Evolutionary conservation across 2,888 invertebrate genomes (phyloP).

Genomic region (Polydrusus tereticollis): DNA sequence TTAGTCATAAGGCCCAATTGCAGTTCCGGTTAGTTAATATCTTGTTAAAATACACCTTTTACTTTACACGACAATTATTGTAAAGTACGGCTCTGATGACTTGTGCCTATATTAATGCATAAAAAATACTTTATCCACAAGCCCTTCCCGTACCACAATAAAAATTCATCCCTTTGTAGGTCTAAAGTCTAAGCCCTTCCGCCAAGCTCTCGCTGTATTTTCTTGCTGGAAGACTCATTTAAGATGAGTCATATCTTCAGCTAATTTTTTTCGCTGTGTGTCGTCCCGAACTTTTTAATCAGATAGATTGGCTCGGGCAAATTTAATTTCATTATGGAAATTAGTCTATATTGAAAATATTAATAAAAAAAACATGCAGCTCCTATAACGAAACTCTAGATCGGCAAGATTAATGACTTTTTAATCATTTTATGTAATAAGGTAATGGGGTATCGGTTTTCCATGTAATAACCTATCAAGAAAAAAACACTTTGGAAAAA

Average conservation of each 20-base stretch:
- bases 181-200: slow-evolving; percentile 19
- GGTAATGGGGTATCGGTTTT: slow-evolving; percentile 44
- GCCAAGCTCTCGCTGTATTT: slow-evolving; percentile 35
- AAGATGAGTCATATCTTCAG: slow-evolving; percentile 11
- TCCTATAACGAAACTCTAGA: slow-evolving; percentile 36
- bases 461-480: slow-evolving; percentile 32
- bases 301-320: slow-evolving; percentile 55
- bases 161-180: slow-evolving; percentile 43
- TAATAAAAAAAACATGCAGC: slow-evolving; percentile 35
- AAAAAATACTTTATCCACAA: slow-evolving; percentile 52
- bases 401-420: slow-evolving; percentile 58
- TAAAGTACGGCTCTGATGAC: slow-evolving; percentile 17
- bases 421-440: slow-evolving; percentile 55
- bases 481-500: slow-evolving; percentile 40
- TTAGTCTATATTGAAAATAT: slow-evolving; percentile 54
- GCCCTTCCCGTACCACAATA: slow-evolving; percentile 48
- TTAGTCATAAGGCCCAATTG: too few species aligned
- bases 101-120: slow-evolving; percentile 46
- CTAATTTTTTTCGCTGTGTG: slow-evolving; percentile 20
- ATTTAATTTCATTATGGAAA: slow-evolving; percentile 60
- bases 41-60: too few species aligned
- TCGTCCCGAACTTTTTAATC: slow-evolving; percentile 50
- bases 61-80: too few species aligned
- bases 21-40: too few species aligned
- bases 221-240: slow-evolving; percentile 18